Evolutionary conservation across 2,888 invertebrate genomes (phyloP), one percentile per base, ranked within the genome.

Genomic region (Doris montereyensis): DNA sequence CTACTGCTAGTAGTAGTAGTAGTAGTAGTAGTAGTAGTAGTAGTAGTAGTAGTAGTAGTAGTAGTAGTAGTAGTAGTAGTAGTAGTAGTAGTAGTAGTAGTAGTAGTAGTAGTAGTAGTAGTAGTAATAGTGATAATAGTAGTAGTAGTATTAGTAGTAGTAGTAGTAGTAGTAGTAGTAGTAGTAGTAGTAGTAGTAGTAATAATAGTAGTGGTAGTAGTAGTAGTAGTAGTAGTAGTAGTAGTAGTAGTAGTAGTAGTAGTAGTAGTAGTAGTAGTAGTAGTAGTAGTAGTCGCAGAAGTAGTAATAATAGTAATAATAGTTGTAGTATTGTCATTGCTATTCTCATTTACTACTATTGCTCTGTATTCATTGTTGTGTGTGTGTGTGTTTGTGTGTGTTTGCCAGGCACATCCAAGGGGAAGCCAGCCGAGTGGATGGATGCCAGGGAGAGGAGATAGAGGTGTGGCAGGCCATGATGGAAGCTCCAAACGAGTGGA

Each of bases 391-490:
- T n/a, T n/a, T n/a, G n/a, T n/a, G n/a, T n/a, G n/a, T n/a, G n/a
- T n/a, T n/a, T n/a, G 5, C 8, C 41, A 76, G 79, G 71, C 35
- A 65, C 71, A 8, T 34, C 68, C 26, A 60, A 79, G 57, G 76
- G 71, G 4, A 95, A 95, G 85, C 93, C 93, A 58, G 97, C 96
- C 21, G 97, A 97, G 86, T 97, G 97, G 97, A 97, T 97, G 97
- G 97, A 98, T 92, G 96, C 97, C 71, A 94, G 94, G 97, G 97
- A 76, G 96, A 96, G 87, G 98, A 98, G 92, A 93, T 96, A 41
- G 94, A 95, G 0, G 92, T 98, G 10, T 98, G 98, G 98, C 96
- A 97, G 89, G 95, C 95, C 83, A 97, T 98, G 97, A 92, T 98
- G 89, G 96, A 97, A 88, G 93, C 96, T 82, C 97, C 97, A 41